Conservation (phyloP, 2,888 invertebrate genomes). For the Folsomia manolachei region DNA sequence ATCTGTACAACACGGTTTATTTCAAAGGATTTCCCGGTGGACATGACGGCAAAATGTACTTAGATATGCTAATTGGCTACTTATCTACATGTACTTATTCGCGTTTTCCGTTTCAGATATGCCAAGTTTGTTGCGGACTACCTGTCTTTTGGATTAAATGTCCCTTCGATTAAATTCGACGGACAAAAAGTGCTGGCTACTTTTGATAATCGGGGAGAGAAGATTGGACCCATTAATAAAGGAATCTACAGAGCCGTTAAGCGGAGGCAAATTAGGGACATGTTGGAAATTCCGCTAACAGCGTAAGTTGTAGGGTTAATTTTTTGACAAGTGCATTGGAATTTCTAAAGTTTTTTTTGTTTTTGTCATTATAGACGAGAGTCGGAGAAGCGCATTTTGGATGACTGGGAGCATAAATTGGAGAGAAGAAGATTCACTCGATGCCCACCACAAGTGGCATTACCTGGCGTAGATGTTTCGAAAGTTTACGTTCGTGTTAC, state of each 20-base stretch:
- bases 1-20: slow-evolving; percentile 74
- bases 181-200: slow-evolving; percentile 43
- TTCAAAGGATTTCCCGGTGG: slow-evolving; percentile 58
- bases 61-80: background rate
- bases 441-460: slow-evolving; percentile 56
- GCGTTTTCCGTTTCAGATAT: slow-evolving; percentile 30
- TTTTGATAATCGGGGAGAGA: slow-evolving; percentile 41
- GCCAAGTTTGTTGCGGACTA: slow-evolving; percentile 35
- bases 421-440: slow-evolving; percentile 51
- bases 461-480: slow-evolving; percentile 63
- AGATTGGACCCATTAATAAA: slow-evolving; percentile 45
- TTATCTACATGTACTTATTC: no score
- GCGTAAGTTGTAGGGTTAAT: slow-evolving; percentile 8
- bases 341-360: background rate
- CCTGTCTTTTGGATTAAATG: slow-evolving; percentile 28
- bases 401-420: slow-evolving; percentile 52
- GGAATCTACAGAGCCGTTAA: slow-evolving; percentile 70
- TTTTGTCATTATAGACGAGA: slow-evolving; percentile 22
- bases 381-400: slow-evolving; percentile 23
- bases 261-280: slow-evolving; percentile 62
- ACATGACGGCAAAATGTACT: slow-evolving; percentile 70
- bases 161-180: slow-evolving; percentile 42
- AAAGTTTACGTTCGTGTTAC: slow-evolving; percentile 61
- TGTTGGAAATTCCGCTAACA: slow-evolving; percentile 52
- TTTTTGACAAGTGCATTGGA: background rate